These are phyloP conservation scores for Drosophila kanekoi DNA, from an alignment of 2,888 invertebrate genomes.

Conservation along the genomic window DNA sequence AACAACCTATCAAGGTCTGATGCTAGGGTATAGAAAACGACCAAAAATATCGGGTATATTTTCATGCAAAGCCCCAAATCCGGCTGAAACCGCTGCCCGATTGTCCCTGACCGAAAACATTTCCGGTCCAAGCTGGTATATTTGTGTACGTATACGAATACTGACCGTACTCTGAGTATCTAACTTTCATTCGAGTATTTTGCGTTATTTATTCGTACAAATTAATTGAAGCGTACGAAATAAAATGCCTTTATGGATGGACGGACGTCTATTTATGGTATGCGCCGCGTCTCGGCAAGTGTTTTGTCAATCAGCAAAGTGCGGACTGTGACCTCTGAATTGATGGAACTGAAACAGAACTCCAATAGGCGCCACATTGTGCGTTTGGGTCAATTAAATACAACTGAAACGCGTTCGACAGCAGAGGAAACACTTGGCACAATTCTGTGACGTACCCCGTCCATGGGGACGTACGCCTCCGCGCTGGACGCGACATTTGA, in stretches of 20 bases:
- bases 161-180: slow-evolving; percentile 35
- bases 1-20: no score
- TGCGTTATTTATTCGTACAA: slow-evolving; percentile 65
- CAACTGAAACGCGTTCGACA: not conserved
- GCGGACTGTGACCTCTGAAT: slow-evolving; percentile 48
- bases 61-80: slow-evolving; percentile 48
- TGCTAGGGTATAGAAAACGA: slow-evolving; percentile 6
- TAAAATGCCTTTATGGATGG: slow-evolving; percentile 31
- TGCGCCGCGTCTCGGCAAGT: slow-evolving; percentile 16
- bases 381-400: slow-evolving; percentile 46
- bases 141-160: slow-evolving; percentile 12
- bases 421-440: not conserved
- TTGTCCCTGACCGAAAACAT: slow-evolving; percentile 66
- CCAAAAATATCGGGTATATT: slow-evolving; percentile 28
- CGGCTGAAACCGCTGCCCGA: slow-evolving; percentile 38
- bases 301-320: slow-evolving; percentile 54
- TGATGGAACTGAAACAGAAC: slow-evolving; percentile 34
- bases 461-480: slow-evolving; percentile 1
- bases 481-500: not conserved
- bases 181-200: slow-evolving; percentile 57
- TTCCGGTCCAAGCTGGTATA: slow-evolving; percentile 55
- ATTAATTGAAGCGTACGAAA: slow-evolving; percentile 65
- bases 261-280: slow-evolving; percentile 40
- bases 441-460: not conserved
- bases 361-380: slow-evolving; percentile 23